These are phyloP conservation scores for Gymnoscopelus microlampas DNA, from an alignment of 2,797 vertebrate species.

Conservation along the genomic window DNA sequence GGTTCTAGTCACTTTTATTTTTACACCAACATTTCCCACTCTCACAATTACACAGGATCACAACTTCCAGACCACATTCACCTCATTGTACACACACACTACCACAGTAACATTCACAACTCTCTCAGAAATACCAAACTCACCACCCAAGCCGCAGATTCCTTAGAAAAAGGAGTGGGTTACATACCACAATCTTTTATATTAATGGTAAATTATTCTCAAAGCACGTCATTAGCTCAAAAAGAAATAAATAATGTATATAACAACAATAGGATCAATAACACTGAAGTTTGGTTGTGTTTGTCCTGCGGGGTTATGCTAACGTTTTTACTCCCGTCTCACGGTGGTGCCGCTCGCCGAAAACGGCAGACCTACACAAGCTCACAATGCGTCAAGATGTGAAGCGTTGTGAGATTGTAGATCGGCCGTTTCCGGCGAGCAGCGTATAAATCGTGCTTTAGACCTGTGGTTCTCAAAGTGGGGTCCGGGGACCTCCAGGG, in stretches of 20 bases:
- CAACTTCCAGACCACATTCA: constrained; percentile 72
- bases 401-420: no score
- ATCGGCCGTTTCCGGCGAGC: no score
- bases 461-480: no score
- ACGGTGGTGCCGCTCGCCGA: no score
- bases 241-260: constrained; percentile 76
- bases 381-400: no score
- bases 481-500: no score
- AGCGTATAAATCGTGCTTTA: no score
- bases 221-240: constrained; percentile 59
- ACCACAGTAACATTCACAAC: constrained; percentile 60
- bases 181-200: constrained; percentile 41
- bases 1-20: constrained; percentile 38
- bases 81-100: constrained; percentile 61
- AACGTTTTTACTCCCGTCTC: no score
- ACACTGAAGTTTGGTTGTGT: constrained; percentile 64
- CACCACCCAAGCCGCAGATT: constrained; percentile 28
- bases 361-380: no score
- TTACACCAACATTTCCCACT: constrained; percentile 41
- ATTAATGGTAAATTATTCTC: constrained; percentile 41
- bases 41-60: constrained; percentile 63
- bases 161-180: constrained; percentile 25
- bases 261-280: constrained; percentile 68
- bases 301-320: neutral
- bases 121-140: constrained; percentile 43